Conservation (phyloP, 2,797 vertebrate genomes). For the Sciaenops ocellatus region DNA sequence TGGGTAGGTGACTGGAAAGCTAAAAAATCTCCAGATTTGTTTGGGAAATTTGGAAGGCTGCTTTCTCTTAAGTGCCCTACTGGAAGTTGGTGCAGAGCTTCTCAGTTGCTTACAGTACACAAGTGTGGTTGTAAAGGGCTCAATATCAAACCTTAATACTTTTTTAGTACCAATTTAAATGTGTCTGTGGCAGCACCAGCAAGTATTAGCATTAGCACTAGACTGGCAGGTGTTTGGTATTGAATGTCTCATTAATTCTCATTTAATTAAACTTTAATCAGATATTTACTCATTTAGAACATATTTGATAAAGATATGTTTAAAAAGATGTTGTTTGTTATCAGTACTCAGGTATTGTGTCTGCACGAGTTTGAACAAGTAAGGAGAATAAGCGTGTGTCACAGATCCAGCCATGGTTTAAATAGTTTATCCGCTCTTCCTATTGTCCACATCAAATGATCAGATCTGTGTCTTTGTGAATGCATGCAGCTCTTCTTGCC, state of each 20-base stretch:
- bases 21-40: conserved; percentile 22
- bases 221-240: not conserved
- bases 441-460: not conserved
- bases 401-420: not conserved
- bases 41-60: not conserved
- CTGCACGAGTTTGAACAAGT: not conserved
- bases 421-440: not conserved
- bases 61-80: conserved; percentile 10
- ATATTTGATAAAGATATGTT: not conserved
- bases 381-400: conserved; percentile 4
- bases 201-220: not conserved
- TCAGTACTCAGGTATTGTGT: not conserved
- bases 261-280: not conserved
- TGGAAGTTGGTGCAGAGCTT: conserved; percentile 20
- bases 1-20: not conserved
- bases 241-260: not conserved
- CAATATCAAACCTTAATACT: not conserved
- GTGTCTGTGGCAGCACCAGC: not conserved
- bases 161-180: not conserved
- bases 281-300: not conserved
- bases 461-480: not conserved
- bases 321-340: not conserved
- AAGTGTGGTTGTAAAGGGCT: not conserved
- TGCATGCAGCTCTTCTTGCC: not conserved
- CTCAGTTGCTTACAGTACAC: conserved; percentile 26